Conservation (phyloP, 2,888 invertebrate species). For the Aelia acuminata region DNA sequence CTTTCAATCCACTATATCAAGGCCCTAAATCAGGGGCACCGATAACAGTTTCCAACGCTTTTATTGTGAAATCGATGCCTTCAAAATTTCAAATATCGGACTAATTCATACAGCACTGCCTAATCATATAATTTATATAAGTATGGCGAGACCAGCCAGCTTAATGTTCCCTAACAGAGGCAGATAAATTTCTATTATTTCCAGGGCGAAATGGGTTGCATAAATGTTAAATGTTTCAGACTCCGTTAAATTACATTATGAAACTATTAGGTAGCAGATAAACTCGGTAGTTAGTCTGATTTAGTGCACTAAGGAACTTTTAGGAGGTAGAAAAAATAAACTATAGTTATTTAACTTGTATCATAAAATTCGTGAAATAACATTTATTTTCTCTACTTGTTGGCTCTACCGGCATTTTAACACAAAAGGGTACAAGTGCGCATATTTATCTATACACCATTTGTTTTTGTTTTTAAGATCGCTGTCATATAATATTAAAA, state of each 20-base stretch:
- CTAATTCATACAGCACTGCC: not conserved
- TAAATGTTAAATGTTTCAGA: not conserved
- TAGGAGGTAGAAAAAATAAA: not conserved
- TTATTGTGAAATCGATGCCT: not conserved
- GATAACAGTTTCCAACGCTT: not conserved
- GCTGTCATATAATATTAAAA: too few species aligned
- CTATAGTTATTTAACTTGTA: too few species aligned
- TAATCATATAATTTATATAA: not conserved
- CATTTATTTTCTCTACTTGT: too few species aligned
- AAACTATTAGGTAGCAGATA: not conserved
- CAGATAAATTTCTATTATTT: conserved; percentile 20
- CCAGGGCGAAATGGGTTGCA: not conserved
- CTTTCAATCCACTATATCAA: conserved; percentile 3
- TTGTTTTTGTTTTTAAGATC: too few species aligned
- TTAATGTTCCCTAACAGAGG: not conserved
- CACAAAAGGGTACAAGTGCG: too few species aligned
- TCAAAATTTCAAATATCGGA: not conserved
- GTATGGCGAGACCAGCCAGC: not conserved
- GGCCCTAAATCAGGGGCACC: not conserved
- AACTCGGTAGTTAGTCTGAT: not conserved
- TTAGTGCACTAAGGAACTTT: not conserved
- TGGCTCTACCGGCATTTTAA: too few species aligned
- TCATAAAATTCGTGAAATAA: too few species aligned
- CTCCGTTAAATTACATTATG: not conserved
- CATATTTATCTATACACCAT: too few species aligned